Conservation (phyloP, 2,113 vertebrate species). For the Tringa solitaria region DNA sequence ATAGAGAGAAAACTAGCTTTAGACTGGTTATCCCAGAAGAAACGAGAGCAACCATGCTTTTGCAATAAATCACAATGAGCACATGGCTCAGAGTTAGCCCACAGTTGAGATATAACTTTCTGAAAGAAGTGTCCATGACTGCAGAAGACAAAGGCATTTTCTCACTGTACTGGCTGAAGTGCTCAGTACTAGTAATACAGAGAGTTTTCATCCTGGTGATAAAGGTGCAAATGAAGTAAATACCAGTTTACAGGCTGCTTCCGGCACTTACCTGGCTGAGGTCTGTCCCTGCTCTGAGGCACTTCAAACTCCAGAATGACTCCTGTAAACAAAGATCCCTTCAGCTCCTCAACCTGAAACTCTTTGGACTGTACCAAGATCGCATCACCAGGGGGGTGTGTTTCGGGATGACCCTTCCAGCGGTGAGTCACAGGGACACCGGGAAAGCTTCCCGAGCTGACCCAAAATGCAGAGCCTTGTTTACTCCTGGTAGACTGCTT, state of each 20-base stretch:
- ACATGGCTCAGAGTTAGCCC: neutral
- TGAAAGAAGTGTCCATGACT: neutral
- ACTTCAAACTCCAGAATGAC: constrained; percentile 27
- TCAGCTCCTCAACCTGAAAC: constrained; percentile 61
- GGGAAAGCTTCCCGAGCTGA: constrained; percentile 24
- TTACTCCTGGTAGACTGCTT: neutral
- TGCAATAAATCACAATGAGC: neutral
- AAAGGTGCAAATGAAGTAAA: neutral
- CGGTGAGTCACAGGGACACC: constrained; percentile 54
- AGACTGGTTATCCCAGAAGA: neutral
- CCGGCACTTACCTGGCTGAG: constrained; percentile 65
- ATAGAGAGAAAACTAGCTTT: neutral
- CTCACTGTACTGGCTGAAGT: neutral
- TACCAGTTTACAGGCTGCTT: neutral
- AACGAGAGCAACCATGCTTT: neutral
- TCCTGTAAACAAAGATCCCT: constrained; percentile 42
- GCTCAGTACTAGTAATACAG: accelerated
- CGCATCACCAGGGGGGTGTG: constrained; percentile 44
- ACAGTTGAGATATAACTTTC: neutral
- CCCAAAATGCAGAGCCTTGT: neutral
- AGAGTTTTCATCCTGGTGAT: neutral
- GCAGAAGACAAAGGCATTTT: neutral
- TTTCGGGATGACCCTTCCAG: constrained; percentile 16
- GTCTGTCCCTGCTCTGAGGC: neutral
- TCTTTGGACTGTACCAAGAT: constrained; percentile 68